Conservation (phyloP, 1,140 invertebrate genomes). For the Tetramorium simillimum region DNA sequence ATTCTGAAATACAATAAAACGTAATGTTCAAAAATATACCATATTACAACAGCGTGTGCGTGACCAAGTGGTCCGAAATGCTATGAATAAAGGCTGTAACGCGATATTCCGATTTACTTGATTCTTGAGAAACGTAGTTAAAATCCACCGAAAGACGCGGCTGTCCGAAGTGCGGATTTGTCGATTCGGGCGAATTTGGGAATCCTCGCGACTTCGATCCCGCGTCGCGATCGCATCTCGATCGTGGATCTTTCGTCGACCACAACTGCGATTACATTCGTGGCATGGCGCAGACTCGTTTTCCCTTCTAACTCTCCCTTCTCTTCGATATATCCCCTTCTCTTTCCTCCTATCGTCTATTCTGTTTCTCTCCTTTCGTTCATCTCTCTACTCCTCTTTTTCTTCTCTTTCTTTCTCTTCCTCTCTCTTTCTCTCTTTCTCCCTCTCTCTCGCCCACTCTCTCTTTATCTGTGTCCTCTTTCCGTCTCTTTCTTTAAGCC, state of each 20-base stretch:
- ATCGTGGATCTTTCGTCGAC: conserved; percentile 77
- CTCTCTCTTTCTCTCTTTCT: conserved; percentile 32
- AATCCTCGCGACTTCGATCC: conserved; percentile 66
- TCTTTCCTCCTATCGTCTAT: conserved; percentile 29
- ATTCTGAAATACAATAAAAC: conserved; percentile 10
- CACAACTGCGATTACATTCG: conserved; percentile 77
- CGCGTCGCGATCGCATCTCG: conserved; percentile 69
- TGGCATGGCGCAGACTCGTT: conserved; percentile 81
- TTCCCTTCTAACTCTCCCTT: conserved; percentile 76
- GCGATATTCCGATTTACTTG: not conserved
- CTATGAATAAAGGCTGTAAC: not conserved
- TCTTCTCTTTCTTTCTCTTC: conserved; percentile 1
- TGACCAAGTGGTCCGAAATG: not conserved
- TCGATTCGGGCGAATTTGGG: conserved; percentile 69
- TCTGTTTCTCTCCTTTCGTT: conserved; percentile 52
- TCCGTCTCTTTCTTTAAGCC: conserved; percentile 72
- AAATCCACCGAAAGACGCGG: not conserved
- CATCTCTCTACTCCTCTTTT: conserved; percentile 59
- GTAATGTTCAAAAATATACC: not conserved
- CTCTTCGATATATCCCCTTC: conserved; percentile 61
- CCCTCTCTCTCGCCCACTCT: not conserved
- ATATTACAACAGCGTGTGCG: not conserved
- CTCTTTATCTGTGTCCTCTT: conserved; percentile 52
- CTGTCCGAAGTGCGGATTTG: conserved; percentile 38
- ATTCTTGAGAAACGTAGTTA: not conserved